These are phyloP conservation scores for Drosophila lacteicornis DNA, from an alignment of 1,140 invertebrate species.

Conservation along the genomic window DNA sequence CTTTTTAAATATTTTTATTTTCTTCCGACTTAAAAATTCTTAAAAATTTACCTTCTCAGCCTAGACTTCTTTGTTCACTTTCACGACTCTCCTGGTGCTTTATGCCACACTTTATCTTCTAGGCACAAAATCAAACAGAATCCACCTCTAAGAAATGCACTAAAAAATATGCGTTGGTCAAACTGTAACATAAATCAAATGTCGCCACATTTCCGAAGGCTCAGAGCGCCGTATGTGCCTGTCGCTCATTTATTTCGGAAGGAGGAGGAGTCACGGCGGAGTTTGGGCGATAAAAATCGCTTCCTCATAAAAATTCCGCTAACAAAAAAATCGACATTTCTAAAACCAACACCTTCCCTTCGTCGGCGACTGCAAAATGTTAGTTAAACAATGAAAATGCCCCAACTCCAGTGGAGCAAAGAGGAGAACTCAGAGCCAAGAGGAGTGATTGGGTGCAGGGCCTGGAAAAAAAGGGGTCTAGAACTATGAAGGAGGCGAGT, in stretches of 20 bases:
- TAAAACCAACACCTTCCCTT: slow-evolving; percentile 63
- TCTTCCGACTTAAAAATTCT: no score
- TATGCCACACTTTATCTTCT: background rate
- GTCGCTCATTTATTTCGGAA: slow-evolving; percentile 28
- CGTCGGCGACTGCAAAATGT: slow-evolving; percentile 46
- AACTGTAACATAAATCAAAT: slow-evolving; percentile 70
- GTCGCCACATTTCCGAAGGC: slow-evolving; percentile 11
- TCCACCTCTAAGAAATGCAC: slow-evolving; percentile 23
- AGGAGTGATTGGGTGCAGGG: background rate
- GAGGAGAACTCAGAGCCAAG: background rate
- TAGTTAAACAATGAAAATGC: slow-evolving; percentile 76
- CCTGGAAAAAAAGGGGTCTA: slow-evolving; percentile 15
- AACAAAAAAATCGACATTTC: slow-evolving; percentile 31
- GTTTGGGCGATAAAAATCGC: slow-evolving; percentile 64
- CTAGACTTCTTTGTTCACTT: slow-evolving; percentile 11
- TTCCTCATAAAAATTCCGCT: slow-evolving; percentile 70
- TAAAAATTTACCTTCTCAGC: background rate
- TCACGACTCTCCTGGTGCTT: background rate
- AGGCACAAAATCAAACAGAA: background rate
- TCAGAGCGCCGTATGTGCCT: slow-evolving; percentile 56
- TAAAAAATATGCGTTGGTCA: slow-evolving; percentile 49
- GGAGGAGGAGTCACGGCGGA: background rate
- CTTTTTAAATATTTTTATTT: background rate
- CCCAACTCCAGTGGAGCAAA: slow-evolving; percentile 32
- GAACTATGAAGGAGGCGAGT: slow-evolving; percentile 23